Evolutionary conservation across 2,888 invertebrate genomes (phyloP).

Genomic region (Belgica antarctica): DNA sequence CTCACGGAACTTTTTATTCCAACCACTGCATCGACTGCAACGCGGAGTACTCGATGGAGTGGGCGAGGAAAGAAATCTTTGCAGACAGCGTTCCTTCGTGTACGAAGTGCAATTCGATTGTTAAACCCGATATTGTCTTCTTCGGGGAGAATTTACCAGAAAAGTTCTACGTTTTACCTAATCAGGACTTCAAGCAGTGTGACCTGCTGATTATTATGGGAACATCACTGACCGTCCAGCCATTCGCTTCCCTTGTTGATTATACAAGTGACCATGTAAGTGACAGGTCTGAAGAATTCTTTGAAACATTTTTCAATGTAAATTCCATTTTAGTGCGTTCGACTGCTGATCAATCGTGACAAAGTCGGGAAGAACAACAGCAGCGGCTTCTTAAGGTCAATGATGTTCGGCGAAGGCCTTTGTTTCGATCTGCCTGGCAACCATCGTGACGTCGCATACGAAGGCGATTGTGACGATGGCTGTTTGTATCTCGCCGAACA

Average conservation of each 20-base stretch:
- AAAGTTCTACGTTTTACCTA: slow-evolving; percentile 68
- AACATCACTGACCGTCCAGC: slow-evolving; percentile 90
- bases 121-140: slow-evolving; percentile 95
- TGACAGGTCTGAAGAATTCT: no score
- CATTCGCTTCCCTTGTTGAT: slow-evolving; percentile 86
- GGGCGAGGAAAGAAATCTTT: slow-evolving; percentile 82
- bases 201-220: slow-evolving; percentile 94
- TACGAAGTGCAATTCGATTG: slow-evolving; percentile 70
- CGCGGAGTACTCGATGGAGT: slow-evolving; percentile 69
- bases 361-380: slow-evolving; percentile 60
- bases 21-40: slow-evolving; percentile 80
- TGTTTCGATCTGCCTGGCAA: slow-evolving; percentile 66
- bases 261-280: slow-evolving; percentile 66
- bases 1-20: slow-evolving; percentile 89
- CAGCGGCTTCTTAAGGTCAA: slow-evolving; percentile 50
- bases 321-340: no score
- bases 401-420: slow-evolving; percentile 59
- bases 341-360: slow-evolving; percentile 85
- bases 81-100: slow-evolving; percentile 75
- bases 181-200: slow-evolving; percentile 76
- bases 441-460: slow-evolving; percentile 72
- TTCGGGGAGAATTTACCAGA: slow-evolving; percentile 88
- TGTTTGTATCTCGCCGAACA: slow-evolving; percentile 70
- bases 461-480: slow-evolving; percentile 82
- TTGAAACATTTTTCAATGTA: no score